Evolutionary conservation across 2,888 invertebrate species (phyloP), one percentile per base, ranked within the genome.

Genomic region (Sesamia inferens): DNA sequence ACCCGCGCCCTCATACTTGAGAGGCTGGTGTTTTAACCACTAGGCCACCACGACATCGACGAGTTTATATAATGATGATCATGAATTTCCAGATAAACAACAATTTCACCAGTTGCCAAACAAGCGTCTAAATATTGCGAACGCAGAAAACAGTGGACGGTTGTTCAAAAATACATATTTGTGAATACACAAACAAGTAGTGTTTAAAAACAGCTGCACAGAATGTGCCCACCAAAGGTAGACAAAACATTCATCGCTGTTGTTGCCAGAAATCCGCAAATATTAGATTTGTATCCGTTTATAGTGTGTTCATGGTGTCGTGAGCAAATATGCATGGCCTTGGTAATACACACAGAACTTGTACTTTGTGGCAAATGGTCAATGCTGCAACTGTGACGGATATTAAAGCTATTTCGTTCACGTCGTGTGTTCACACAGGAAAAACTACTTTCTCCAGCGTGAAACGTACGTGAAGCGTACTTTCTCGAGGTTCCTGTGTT

Each of bases 271-370:
- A 71, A 67, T 42, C 55, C 39, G 63, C 71, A 75, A 81, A 83
- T 83, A 83, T 83, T 81, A 47, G 14, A 42, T 47, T 69, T 79
- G 65, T 71, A 71, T 63, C 42, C 31, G 75, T 66, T 61, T 74
- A 58, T 24, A 51, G 68, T 59, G 51, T 74, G n/a, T 22, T 69
- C 58, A 48, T 39, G 19, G 65, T 54, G 58, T 62, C 42, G 19
- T 64, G 5, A 14, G 55, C 11, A 83, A 68, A 83, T 47, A 81
- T 19, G 24, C 0, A 44, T 42, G 6, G 11, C 3, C 13, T 31
- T 6, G 39, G 31, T 61, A 74, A 79, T 70, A 68, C 55, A 79
- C 68, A 58, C 24, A 13, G 62, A 81, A 42, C 39, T 71, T 31
- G 48, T 63, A 31, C 74, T 75, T 66, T 55, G 39, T 39, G 13